Conservation (phyloP, 35 echinoderm and acorn worm genomes). For the Stichopus chloronotus region DNA sequence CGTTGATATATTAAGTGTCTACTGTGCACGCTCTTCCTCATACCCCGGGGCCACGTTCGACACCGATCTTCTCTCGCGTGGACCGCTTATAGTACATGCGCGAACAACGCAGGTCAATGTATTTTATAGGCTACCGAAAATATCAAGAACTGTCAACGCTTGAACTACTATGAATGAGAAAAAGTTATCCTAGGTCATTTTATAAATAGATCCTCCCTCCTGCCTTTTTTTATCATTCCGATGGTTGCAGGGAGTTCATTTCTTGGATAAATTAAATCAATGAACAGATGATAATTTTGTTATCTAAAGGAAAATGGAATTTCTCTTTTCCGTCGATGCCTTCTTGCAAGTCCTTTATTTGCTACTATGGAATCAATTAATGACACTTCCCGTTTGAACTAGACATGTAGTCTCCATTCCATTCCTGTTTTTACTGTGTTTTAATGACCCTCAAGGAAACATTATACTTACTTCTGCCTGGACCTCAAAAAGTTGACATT, state of each 20-base stretch:
- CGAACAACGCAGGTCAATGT: not conserved
- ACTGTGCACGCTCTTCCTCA: not conserved
- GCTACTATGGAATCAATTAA: not conserved
- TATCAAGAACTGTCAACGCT: not conserved
- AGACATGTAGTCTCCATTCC: not conserved
- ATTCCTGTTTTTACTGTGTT: not conserved
- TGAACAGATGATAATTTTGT: conserved; percentile 12
- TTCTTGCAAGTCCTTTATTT: not conserved
- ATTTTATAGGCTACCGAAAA: not conserved
- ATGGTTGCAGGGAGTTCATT: conserved; percentile 4
- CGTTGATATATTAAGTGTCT: not conserved
- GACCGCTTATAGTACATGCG: not conserved
- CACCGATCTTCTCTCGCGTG: not conserved
- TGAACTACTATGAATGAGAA: not conserved
- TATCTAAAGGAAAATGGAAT: not conserved
- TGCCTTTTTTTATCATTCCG: too few relatives aligned
- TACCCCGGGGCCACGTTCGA: not conserved
- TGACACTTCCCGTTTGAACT: not conserved
- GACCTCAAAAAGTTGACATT: not conserved
- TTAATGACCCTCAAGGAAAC: not conserved
- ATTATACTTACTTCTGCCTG: not conserved
- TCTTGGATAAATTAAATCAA: conserved; percentile 3
- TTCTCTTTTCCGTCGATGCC: not conserved
- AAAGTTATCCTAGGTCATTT: conserved; percentile 4
- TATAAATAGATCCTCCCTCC: not conserved